Evolutionary conservation across 1,140 invertebrate genomes (phyloP).

Genomic region (Drosophila insularis): DNA sequence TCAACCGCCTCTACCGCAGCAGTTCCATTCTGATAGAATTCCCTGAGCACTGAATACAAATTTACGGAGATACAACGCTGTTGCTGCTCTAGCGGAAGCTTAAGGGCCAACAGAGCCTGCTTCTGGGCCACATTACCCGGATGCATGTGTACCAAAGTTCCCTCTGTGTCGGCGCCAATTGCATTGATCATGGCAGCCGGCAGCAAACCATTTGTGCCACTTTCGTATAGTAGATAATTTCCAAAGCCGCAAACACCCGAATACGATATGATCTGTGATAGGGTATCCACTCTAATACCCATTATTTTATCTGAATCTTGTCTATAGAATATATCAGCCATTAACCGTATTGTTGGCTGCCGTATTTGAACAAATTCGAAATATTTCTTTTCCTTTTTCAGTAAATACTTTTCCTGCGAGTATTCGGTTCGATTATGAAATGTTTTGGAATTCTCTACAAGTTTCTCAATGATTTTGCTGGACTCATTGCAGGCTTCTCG

Average conservation of each 20-base stretch:
- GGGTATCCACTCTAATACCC: conserved; percentile 91
- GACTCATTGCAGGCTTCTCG: conserved; percentile 88
- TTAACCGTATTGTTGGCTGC: conserved; percentile 88
- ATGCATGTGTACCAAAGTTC: conserved; percentile 89
- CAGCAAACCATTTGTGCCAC: conserved; percentile 91
- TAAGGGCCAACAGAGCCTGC: conserved; percentile 90
- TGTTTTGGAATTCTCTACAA: conserved; percentile 95
- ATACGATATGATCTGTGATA: conserved; percentile 93
- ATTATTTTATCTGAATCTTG: conserved; percentile 90
- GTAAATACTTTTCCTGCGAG: conserved; percentile 96
- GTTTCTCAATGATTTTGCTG: conserved; percentile 91
- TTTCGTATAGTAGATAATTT: conserved; percentile 93
- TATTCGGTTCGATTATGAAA: conserved; percentile 94
- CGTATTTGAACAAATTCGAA: conserved; percentile 90
- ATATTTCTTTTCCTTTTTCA: conserved; percentile 96
- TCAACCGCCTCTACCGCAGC: background rate
- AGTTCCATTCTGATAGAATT: conserved; percentile 83
- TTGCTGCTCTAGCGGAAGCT: conserved; percentile 87
- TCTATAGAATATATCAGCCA: conserved; percentile 91
- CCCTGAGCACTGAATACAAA: conserved; percentile 88
- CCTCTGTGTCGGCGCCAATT: conserved; percentile 86
- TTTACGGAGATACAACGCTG: conserved; percentile 88
- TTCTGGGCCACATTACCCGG: conserved; percentile 90
- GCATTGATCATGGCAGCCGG: conserved; percentile 91
- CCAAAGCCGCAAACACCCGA: conserved; percentile 91